Evolutionary conservation across 2,113 vertebrate genomes (phyloP), one percentile per base, ranked within the genome.

Genomic region (Forbesichthys papilliferus): DNA sequence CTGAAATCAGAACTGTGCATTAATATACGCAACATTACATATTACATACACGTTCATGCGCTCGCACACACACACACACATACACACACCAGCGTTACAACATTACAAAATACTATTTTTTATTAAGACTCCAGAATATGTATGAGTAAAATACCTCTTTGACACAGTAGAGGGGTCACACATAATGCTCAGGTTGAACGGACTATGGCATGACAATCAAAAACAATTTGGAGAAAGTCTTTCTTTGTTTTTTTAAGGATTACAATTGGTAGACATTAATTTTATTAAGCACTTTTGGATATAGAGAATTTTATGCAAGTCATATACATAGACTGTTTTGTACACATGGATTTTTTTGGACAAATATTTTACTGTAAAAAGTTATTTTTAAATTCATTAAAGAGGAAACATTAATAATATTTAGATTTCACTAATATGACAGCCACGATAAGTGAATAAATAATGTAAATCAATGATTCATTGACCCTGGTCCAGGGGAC

Each of bases 251-350:
- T 84, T 79, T 73, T 73, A 75, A 67, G 68, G 68, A 85, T 61
- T 78, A 76, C 18, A 66, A 75, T 87, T 84, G 81, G 72, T 86
- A 81, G 82, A 73, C 71, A 75, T 61, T 3, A 4, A 27, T 27
- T 72, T 79, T 86, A 69, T 52, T 70, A 66, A 86, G 88, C 91
- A 92, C 90, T 88, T 92, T 91, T 87, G 81, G 64, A 83, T 86
- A 78, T 82, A 80, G 81, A 71, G 73, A 87, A 61, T 60, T 71
- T 72, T 73, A 80, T 79, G 68, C 73, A 67, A 73, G 72, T 75
- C 9, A 64, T 69, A 78, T 87, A 27, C 27, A 62, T 75, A 81
- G 53, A 81, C 77, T 83, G 75, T 81, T 84, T 13, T 64, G 79
- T 53, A 68, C 75, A 81, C 77, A 63, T 65, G 74, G 54, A 42